Evolutionary conservation across 2,888 invertebrate genomes (phyloP), one percentile per base, ranked within the genome.

Genomic region (Idaea dimidiata): DNA sequence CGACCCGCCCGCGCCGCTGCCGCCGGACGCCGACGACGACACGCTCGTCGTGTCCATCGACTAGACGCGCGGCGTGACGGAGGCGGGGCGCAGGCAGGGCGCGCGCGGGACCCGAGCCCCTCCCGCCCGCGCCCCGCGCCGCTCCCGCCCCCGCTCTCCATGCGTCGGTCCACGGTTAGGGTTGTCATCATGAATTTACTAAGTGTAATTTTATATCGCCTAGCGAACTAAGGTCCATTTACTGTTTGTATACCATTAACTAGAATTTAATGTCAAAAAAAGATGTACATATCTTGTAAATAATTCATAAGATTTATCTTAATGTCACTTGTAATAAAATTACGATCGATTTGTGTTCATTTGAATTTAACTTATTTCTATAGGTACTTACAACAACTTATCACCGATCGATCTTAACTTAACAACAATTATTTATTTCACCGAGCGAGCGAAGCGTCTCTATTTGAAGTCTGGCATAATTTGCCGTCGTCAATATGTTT

Each of bases 251-350:
- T 88, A 88, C 85, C 77, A 75, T 69, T 82, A 71, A 71, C 75
- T 75, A 71, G 63, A 67, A 70, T 70, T 63, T 74, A 69, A 68
- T 89, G 88, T 90, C n/a, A n/a, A n/a, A 89, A 84, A 87, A 77
- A 77, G 81, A 82, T 91, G 91, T 91, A 91, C 91, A 91, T 91
- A 91, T 91, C 91, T 83, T 91, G 91, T 91, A 90, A 88, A 91
- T 90, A 91, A 33, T 82, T 86, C 78, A 77, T 82, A 80, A 76
- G 72, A 73, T 86, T 86, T n/a, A 86, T 88, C 86, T 84, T 81
- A 81, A 82, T 87, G 84, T 88, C 81, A 83, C 83, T 86, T 88
- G 82, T 83, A 88, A 85, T 87, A 82, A 88, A 87, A 86, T 85
- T 84, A 87, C 84, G 77, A 85, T 84, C 75, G 71, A 66, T 75